Evolutionary conservation across 2,797 vertebrate genomes (phyloP).

Genomic region (Bryconaethiops microstoma): DNA sequence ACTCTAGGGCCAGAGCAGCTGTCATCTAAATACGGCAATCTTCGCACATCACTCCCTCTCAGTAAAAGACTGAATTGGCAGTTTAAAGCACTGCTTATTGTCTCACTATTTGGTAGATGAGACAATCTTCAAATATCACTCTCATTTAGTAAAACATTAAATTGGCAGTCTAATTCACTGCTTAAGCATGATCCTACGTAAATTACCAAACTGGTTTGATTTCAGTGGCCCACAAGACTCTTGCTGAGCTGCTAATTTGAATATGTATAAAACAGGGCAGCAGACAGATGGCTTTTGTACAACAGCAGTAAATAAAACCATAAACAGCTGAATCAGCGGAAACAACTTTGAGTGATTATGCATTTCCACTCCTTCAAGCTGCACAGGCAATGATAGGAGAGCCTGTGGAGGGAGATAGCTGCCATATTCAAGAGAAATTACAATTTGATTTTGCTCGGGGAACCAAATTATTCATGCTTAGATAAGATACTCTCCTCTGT

Average conservation of each 20-base stretch:
- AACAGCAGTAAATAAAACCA: conserved; percentile 66
- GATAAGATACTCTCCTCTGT: conserved; percentile 17
- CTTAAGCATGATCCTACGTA: conserved; percentile 19
- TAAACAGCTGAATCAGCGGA: conserved; percentile 67
- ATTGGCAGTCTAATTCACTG: conserved; percentile 7
- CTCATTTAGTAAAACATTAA: conserved; percentile 29
- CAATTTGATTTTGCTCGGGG: conserved; percentile 10
- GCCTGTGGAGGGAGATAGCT: background rate
- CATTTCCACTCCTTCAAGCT: conserved; percentile 46
- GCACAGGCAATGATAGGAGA: conserved; percentile 7
- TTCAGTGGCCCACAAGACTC: conserved; percentile 42
- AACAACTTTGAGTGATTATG: conserved; percentile 58
- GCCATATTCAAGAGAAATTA: conserved; percentile 10
- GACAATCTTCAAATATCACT: conserved; percentile 21
- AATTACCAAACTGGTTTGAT: conserved; percentile 51
- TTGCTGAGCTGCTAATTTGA: conserved; percentile 54
- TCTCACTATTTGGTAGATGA: conserved; percentile 23
- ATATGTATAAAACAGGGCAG: conserved; percentile 61
- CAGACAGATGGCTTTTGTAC: conserved; percentile 62
- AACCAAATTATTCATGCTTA: conserved; percentile 13
- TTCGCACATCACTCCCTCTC: background rate
- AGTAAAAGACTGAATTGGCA: conserved; percentile 14
- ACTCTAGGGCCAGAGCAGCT: background rate
- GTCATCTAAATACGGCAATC: conserved; percentile 7
- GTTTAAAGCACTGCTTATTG: conserved; percentile 15